These are phyloP conservation scores for Tethya wilhelma DNA, from an alignment of 37 sponge, comb jelly and placozoan species.

Conservation along the genomic window DNA sequence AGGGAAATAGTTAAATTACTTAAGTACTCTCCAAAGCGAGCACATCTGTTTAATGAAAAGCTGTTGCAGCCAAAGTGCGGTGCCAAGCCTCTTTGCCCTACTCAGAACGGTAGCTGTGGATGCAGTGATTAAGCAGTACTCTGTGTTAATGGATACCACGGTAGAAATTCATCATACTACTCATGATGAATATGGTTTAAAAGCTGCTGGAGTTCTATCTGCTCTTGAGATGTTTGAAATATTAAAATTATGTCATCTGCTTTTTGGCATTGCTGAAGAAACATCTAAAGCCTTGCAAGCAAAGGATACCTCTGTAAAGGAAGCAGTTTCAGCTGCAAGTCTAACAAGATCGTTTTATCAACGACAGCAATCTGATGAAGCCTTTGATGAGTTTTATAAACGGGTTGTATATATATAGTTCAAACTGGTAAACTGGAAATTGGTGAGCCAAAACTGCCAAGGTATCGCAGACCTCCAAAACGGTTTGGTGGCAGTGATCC, in stretches of 20 bases:
- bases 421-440: conserved; percentile 17
- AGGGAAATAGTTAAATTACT: conserved; percentile 52
- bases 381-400: conserved; percentile 14
- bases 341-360: not conserved
- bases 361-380: not conserved
- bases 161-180: conserved; percentile 36
- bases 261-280: conserved; percentile 56
- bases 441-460: conserved; percentile 36
- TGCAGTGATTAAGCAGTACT: conserved; percentile 46
- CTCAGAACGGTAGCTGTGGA: conserved; percentile 44
- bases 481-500: conserved; percentile 12
- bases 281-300: conserved; percentile 46
- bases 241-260: conserved; percentile 41
- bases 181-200: no score
- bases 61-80: conserved; percentile 6
- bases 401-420: conserved; percentile 18
- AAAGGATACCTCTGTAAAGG: conserved; percentile 43
- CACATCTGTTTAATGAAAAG: conserved; percentile 29
- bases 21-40: conserved; percentile 56
- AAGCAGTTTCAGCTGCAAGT: conserved; percentile 46
- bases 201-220: conserved; percentile 52
- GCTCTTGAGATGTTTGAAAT: conserved; percentile 49
- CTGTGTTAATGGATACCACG: conserved; percentile 34
- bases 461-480: conserved; percentile 35
- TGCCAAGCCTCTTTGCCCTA: conserved; percentile 55